These are phyloP conservation scores for Tachuris rubrigastra DNA, from an alignment of 2,113 vertebrate genomes.

Conservation along the genomic window DNA sequence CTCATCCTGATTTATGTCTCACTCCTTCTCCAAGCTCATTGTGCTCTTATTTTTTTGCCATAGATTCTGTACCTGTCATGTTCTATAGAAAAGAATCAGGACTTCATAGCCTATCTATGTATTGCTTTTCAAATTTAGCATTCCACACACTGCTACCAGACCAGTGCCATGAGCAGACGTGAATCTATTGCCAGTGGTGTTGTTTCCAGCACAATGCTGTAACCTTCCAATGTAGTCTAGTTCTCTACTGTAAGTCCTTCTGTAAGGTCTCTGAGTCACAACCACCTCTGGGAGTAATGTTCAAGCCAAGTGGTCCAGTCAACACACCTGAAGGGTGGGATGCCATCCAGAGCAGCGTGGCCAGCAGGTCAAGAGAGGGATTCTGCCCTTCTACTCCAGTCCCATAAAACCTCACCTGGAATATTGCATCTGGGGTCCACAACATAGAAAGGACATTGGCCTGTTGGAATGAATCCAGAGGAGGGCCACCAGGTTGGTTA, in stretches of 20 bases:
- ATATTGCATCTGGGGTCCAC: neutral
- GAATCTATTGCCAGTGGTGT: neutral
- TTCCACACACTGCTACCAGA: neutral
- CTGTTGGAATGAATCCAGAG: neutral
- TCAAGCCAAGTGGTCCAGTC: neutral
- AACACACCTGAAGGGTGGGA: neutral
- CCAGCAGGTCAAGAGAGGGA: neutral
- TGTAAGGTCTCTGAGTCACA: neutral
- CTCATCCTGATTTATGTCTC: neutral
- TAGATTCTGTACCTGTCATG: neutral
- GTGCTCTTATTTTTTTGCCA: neutral
- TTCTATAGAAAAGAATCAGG: neutral
- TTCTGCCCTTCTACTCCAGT: neutral
- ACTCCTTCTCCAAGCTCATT: neutral
- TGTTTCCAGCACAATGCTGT: neutral
- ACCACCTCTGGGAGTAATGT: neutral
- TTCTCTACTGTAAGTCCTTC: neutral
- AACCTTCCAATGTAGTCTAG: neutral
- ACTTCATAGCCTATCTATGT: neutral
- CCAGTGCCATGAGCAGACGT: neutral
- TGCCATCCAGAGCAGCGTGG: neutral
- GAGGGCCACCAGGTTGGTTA: neutral
- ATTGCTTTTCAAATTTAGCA: neutral
- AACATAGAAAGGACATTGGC: neutral
- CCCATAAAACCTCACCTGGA: neutral